These are phyloP conservation scores for Gila robusta DNA, from an alignment of 2,797 vertebrate species.

Conservation along the genomic window DNA sequence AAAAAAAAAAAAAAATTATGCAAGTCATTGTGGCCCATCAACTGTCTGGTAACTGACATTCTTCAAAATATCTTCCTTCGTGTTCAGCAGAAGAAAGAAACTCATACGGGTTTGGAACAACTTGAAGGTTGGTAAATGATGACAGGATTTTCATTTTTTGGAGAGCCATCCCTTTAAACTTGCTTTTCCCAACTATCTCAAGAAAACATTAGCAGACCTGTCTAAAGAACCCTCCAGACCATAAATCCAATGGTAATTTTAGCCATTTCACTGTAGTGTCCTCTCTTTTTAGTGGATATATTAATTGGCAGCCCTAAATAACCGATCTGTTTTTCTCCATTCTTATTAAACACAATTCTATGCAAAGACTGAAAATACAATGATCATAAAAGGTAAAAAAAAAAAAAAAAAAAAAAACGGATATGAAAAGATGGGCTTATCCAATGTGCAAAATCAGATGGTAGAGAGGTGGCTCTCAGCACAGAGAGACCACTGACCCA, in stretches of 20 bases:
- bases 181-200: neutral
- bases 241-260: neutral
- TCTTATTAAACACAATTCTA: neutral
- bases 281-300: neutral
- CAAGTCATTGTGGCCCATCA: neutral
- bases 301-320: neutral
- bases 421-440: neutral
- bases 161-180: neutral
- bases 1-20: neutral
- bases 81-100: neutral
- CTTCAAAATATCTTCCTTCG: neutral
- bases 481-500: conserved; percentile 23
- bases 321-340: neutral
- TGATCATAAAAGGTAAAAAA: neutral
- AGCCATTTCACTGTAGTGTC: neutral
- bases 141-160: too few species aligned
- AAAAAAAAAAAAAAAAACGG: neutral
- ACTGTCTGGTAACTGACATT: neutral
- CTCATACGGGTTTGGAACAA: neutral
- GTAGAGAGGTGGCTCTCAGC: neutral
- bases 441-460: neutral
- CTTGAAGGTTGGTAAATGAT: too few species aligned
- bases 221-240: neutral
- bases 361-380: neutral
- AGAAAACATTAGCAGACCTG: neutral